A percentile compares a stretch with the other conserved stretches of the same genome.
Evolutionary conservation across 2,113 vertebrate genomes (phyloP).

Genomic region (Syngnathus floridae): DNA sequence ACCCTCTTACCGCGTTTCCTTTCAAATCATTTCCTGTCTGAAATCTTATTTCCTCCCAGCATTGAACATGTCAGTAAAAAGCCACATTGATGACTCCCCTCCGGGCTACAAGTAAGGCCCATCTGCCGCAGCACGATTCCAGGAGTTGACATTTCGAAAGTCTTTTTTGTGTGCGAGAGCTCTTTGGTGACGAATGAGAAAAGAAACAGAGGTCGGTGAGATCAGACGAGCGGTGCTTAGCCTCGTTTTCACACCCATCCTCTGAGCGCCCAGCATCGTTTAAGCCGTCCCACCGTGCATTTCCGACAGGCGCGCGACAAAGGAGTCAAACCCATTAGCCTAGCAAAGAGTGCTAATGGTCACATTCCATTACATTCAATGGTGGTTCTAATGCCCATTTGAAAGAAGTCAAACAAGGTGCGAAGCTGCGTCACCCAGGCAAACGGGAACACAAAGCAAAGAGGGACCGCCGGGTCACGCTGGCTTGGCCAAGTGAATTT

Average conservation of each 20-base stretch:
- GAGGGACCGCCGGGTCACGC: slow-evolving; percentile 42
- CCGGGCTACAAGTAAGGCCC: slow-evolving; percentile 23
- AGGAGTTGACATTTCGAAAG: slow-evolving; percentile 59
- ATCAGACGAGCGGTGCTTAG: slow-evolving; percentile 32
- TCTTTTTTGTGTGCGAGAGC: slow-evolving; percentile 9
- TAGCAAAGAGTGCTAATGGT: slow-evolving; percentile 75
- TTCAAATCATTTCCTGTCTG: slow-evolving; percentile 14
- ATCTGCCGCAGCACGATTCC: neutral
- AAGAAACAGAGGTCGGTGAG: slow-evolving; percentile 19
- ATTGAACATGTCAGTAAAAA: slow-evolving; percentile 12
- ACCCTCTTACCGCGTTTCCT: slow-evolving; percentile 7
- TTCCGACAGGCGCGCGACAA: slow-evolving; percentile 52
- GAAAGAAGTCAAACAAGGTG: slow-evolving; percentile 75
- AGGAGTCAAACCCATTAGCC: slow-evolving; percentile 78
- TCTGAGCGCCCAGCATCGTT: slow-evolving; percentile 27
- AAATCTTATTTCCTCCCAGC: slow-evolving; percentile 15
- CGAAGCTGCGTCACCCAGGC: slow-evolving; percentile 52
- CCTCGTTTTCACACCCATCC: slow-evolving; percentile 40
- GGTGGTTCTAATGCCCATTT: slow-evolving; percentile 80
- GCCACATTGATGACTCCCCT: slow-evolving; percentile 19
- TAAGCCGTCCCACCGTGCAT: slow-evolving; percentile 39
- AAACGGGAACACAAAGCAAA: slow-evolving; percentile 57
- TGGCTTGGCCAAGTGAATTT: neutral
- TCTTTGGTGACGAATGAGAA: slow-evolving; percentile 21
- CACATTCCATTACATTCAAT: slow-evolving; percentile 84